Base-by-base conservation (phyloP, 2,113 vertebrate species). In the Notiomystis cincta region DNA sequence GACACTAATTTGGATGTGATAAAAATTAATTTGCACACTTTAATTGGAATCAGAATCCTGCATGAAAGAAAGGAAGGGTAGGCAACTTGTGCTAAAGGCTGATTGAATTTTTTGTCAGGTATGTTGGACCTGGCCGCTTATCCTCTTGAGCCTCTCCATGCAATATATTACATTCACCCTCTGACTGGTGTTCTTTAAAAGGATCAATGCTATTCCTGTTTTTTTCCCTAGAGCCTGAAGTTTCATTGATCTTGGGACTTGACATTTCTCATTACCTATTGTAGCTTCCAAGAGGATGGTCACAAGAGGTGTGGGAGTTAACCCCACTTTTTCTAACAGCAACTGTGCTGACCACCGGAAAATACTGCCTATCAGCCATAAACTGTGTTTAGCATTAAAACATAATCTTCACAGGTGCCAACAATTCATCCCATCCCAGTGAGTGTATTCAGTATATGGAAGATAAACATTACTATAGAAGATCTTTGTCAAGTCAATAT, bases 31-130 rank as follows among this genome's bases (percentile, higher is more conserved):
- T 98, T 98, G 98, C 98, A 95, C 98, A 98, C 97, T 98, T 98
- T 99, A 99, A 99, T 99, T 99, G 98, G 98, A 98, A 98, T 95
- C 97, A 95, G 96, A 94, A 96, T 95, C 90, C 96, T 88, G 91
- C 96, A 89, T 95, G 95, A 98, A 97, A 97, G 97, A 96, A 96
- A 93, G 96, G 81, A 54, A 95, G 90, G 51, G 79, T 91, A 96
- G 90, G 96, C 98, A 98, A 97, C 98, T 95, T 89, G 97, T 98
- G 98, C 94, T 95, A 92, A 95, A 95, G 95, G 96, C 97, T 98
- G 99, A 99, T 99, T 99, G 98, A 98, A 98, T 99, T 98, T 98
- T 99, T 99, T 98, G 99, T 99, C 97, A 98, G 98, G 98, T 98
- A 97, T 98, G 98, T 97, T 98, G 98, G 98, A 98, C 98, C 98